phyloP scores from a whole-genome alignment of 2,113 vertebrate species.

The Sinosuthora webbiana region DNA sequence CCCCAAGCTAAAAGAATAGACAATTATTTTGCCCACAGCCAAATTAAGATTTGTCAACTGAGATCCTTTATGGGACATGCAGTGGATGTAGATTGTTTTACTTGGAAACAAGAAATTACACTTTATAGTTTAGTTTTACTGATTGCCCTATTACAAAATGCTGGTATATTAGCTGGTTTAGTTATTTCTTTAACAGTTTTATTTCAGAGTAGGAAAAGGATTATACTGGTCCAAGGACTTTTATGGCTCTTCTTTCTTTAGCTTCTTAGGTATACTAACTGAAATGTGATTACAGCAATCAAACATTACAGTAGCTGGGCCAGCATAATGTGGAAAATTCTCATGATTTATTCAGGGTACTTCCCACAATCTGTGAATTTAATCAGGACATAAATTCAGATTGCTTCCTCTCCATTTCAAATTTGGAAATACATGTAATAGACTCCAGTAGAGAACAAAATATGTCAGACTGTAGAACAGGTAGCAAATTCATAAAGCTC shows the following conservation, averaged over 20 bases:
- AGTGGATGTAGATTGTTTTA: not conserved
- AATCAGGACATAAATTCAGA: not conserved
- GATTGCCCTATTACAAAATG: not conserved
- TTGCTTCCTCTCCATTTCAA: not conserved
- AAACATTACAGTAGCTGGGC: not conserved
- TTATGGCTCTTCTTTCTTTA: not conserved
- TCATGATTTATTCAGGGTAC: constrained; percentile 22
- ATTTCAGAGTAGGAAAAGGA: not conserved
- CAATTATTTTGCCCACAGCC: constrained; percentile 36
- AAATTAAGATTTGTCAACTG: constrained; percentile 38
- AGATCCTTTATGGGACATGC: constrained; percentile 6
- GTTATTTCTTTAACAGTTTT: not conserved
- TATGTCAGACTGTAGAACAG: not conserved
- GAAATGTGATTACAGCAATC: constrained; percentile 7
- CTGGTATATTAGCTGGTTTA: not conserved
- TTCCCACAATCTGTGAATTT: not conserved
- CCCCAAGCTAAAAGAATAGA: constrained; percentile 53
- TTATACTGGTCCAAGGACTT: not conserved
- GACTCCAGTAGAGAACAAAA: not conserved
- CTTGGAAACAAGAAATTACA: constrained; percentile 7
- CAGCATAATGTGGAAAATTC: not conserved
- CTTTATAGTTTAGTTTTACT: not conserved
- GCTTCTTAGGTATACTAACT: not conserved
- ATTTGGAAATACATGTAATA: not conserved
- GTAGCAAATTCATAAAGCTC: not conserved